Conservation (phyloP, 2,797 vertebrate genomes). For the Sebastes steindachneri region DNA sequence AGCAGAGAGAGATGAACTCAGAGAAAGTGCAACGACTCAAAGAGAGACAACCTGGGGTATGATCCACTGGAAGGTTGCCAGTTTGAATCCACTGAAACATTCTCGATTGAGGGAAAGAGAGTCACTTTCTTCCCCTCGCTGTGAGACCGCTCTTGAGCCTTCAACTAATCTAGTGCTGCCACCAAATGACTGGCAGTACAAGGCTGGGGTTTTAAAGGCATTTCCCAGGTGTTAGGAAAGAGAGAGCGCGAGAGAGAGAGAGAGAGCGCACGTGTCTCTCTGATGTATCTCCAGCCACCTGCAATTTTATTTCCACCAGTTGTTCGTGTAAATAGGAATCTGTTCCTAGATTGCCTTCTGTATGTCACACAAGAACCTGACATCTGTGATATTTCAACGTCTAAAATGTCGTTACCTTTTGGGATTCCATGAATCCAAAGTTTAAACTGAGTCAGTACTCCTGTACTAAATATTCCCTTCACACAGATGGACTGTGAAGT, state of each 20-base stretch:
- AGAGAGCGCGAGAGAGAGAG: background rate
- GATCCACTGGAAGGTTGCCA: slow-evolving; percentile 45
- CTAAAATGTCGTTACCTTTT: background rate
- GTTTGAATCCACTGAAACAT: slow-evolving; percentile 38
- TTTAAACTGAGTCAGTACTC: background rate
- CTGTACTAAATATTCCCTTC: background rate
- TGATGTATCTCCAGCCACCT: slow-evolving; percentile 50
- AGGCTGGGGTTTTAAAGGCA: slow-evolving; percentile 30
- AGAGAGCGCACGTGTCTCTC: background rate
- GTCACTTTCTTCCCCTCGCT: slow-evolving; percentile 32
- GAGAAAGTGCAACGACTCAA: background rate
- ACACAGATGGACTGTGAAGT: background rate
- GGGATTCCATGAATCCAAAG: background rate
- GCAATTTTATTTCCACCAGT: slow-evolving; percentile 52
- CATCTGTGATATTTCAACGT: background rate
- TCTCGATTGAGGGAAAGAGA: slow-evolving; percentile 9
- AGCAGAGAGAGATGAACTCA: background rate
- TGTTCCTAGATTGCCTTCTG: slow-evolving; percentile 36
- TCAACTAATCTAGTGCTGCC: slow-evolving; percentile 43
- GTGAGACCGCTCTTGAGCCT: slow-evolving; percentile 35
- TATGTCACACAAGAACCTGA: background rate
- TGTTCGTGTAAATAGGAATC: slow-evolving; percentile 53
- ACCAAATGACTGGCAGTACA: slow-evolving; percentile 55
- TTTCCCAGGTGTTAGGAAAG: slow-evolving; percentile 43
- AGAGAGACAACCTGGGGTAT: slow-evolving; percentile 15